Evolutionary conservation across 2,797 vertebrate genomes (phyloP), one percentile per base, ranked within the genome.

Genomic region (Enoplosus armatus): DNA sequence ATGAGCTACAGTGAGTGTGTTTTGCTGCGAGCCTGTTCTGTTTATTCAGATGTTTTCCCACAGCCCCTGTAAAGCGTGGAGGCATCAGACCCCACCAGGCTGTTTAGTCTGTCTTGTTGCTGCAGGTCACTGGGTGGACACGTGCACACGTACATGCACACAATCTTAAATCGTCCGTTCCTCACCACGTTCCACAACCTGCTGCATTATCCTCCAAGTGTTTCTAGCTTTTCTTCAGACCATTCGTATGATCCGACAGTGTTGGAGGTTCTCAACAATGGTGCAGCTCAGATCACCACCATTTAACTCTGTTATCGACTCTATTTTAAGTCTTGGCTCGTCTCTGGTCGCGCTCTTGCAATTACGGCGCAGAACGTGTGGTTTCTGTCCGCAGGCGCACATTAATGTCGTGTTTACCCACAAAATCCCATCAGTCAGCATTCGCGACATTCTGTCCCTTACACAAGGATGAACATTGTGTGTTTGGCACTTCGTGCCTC

Each of bases 21-120:
- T 87, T 73, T 27, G 51, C 72, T 76, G 76, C n/a, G 43, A 77
- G 85, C 47, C 72, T 58, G 39, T 22, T 50, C 65, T 93, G 87
- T 95, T 93, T 92, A 62, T 73, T 84, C 93, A 95, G 94, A 94
- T 94, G 94, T 92, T 94, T 94, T 93, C 89, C 87, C 93, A 90
- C 85, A 78, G 62, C 76, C 69, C 61, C 68, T 59, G 82, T 41
- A 66, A 86, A 82, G 65, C 60, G 41, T 15, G 60, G 31, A 80
- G 54, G 50, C 68, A 75, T 78, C 73, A 24, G 82, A 83, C 79
- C 75, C 72, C 87, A 81, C 31, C 29, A 26, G 77, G 53, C 85
- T 93, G 89, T 92, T 93, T 92, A 83, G 87, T 91, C 87, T 93
- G 88, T 53, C 3, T 0, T 29, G 39, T 37, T 67, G 71, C 70